Percentiles rank a stretch among this genome's conserved stretches.
These are phyloP conservation scores for Saturnia japonica DNA, from an alignment of 2,888 invertebrate genomes.

Conservation along the genomic window DNA sequence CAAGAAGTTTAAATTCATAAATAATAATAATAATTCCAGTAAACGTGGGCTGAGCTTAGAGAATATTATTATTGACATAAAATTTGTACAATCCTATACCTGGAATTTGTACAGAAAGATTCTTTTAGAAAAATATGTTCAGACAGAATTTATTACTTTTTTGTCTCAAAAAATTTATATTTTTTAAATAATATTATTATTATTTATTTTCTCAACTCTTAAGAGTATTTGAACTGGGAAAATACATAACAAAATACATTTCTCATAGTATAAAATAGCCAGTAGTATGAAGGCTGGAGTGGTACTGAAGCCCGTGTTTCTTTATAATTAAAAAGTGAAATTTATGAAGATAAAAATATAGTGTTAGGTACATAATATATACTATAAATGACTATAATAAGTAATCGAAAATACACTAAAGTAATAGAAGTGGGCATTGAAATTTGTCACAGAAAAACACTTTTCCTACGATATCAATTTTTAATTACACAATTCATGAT, in stretches of 20 bases:
- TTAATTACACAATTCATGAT: not conserved
- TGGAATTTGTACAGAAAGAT: not conserved
- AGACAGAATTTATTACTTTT: not conserved
- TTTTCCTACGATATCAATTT: not conserved
- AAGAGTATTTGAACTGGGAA: not conserved
- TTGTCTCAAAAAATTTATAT: not conserved
- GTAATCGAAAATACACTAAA: not conserved
- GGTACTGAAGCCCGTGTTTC: no score
- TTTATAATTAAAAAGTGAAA: no score
- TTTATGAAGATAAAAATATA: no score
- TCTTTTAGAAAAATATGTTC: not conserved
- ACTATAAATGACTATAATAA: not conserved
- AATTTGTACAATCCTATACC: not conserved
- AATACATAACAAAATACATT: not conserved
- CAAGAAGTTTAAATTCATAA: not conserved
- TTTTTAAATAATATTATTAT: no score
- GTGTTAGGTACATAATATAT: not conserved
- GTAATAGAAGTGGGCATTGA: slow-evolving; percentile 1
- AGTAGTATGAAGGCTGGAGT: not conserved
- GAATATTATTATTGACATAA: not conserved
- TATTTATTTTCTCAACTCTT: not conserved
- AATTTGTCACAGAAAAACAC: not conserved
- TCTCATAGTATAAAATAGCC: not conserved
- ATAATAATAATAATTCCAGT: not conserved
- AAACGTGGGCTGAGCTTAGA: not conserved